These are phyloP conservation scores for Pseudomugil gertrudae DNA, from an alignment of 2,797 vertebrate genomes.

Conservation along the genomic window DNA sequence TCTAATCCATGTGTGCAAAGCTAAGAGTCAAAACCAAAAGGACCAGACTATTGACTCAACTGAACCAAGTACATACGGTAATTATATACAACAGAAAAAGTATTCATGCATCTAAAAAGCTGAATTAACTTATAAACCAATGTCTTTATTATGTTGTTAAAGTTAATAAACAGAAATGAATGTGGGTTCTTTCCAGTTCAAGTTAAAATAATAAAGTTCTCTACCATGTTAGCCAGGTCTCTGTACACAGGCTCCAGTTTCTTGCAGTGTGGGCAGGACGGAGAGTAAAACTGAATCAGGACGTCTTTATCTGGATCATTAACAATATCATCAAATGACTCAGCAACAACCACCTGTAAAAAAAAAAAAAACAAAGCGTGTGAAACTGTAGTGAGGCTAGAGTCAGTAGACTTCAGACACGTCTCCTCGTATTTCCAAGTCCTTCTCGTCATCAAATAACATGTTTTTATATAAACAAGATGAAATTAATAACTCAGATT, in stretches of 20 bases:
- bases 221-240: constrained; percentile 76
- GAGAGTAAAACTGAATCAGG: constrained; percentile 82
- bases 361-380: background rate
- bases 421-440: background rate
- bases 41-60: background rate
- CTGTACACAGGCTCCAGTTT: constrained; percentile 79
- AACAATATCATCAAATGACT: constrained; percentile 79
- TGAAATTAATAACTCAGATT: too few relatives aligned
- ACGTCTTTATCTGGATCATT: constrained; percentile 76
- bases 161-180: background rate
- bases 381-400: background rate
- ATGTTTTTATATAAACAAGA: background rate
- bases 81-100: too few relatives aligned
- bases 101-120: too few relatives aligned
- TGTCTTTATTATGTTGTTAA: too few relatives aligned
- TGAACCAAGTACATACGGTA: background rate
- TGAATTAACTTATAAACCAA: too few relatives aligned
- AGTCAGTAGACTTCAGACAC: background rate
- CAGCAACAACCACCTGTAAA: constrained; percentile 78
- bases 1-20: background rate
- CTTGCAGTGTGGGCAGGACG: constrained; percentile 79
- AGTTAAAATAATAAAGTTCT: background rate
- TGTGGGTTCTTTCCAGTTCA: background rate
- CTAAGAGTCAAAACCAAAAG: background rate
- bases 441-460: background rate